Conservation (phyloP, 1,140 invertebrate species). For the Drosophila eugracilis region DNA sequence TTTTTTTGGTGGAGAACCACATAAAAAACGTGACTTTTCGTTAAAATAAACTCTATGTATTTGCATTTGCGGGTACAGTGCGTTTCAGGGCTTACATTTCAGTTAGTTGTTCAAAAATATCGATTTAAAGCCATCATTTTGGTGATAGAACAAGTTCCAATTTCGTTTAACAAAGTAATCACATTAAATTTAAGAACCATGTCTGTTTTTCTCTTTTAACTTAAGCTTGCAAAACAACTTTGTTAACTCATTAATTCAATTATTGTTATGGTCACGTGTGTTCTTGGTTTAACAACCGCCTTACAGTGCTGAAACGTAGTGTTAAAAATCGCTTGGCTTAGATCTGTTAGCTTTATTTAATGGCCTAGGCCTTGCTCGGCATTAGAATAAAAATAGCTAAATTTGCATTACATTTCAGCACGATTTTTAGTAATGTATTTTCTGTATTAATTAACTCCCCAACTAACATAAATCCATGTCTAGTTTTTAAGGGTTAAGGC, state of each 20-base stretch:
- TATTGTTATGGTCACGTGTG: conserved; percentile 12
- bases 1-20: conserved; percentile 32
- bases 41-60: conserved; percentile 26
- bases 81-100: conserved; percentile 14
- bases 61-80: conserved; percentile 23
- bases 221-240: conserved; percentile 11
- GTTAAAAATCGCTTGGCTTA: conserved; percentile 15
- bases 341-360: conserved; percentile 22
- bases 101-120: no score
- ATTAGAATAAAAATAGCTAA: conserved; percentile 62
- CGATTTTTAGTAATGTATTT: conserved; percentile 35
- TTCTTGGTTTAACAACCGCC: neutral
- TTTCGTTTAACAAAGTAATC: conserved; percentile 6
- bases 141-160: neutral
- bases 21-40: conserved; percentile 73
- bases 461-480: neutral
- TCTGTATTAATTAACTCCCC: conserved; percentile 9
- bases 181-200: conserved; percentile 8
- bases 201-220: conserved; percentile 12
- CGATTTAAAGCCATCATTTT: neutral
- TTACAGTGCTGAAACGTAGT: conserved; percentile 4
- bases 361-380: conserved; percentile 35
- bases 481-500: neutral
- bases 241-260: conserved; percentile 11
- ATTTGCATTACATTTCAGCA: conserved; percentile 58